Evolutionary conservation across 2,888 invertebrate genomes (phyloP).

Genomic region (Drosophila mulleri): DNA sequence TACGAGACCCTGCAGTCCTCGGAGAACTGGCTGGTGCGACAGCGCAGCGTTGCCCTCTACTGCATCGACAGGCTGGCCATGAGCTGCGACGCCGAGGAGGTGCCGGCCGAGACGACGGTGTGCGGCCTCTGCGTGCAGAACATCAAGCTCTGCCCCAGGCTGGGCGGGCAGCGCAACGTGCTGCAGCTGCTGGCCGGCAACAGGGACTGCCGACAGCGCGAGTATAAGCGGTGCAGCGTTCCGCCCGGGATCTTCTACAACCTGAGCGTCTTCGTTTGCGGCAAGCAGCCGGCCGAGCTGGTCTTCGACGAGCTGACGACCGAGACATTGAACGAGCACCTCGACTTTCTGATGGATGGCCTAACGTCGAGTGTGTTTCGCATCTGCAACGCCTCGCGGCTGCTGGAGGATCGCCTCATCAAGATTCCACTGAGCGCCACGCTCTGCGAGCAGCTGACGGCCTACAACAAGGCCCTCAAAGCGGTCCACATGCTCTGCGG

Average conservation of each 20-base stretch:
- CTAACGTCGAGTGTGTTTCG: constrained; percentile 20
- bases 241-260: constrained; percentile 2
- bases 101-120: not conserved
- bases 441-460: not conserved
- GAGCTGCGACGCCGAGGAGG: not conserved
- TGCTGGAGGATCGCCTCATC: constrained; percentile 5
- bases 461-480: constrained; percentile 11
- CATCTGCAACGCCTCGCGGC: constrained; percentile 26
- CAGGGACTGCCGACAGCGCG: not conserved
- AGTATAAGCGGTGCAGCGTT: not conserved
- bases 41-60: constrained; percentile 35
- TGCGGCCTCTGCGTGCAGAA: constrained; percentile 16
- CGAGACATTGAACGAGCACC: not conserved
- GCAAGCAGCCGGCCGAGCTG: not conserved
- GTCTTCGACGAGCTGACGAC: constrained; percentile 16
- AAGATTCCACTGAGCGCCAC: not conserved
- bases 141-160: not conserved
- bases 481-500: not conserved
- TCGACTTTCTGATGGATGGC: constrained; percentile 25
- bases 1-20: not conserved
- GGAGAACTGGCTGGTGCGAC: constrained; percentile 3
- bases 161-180: not conserved
- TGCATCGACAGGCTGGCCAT: constrained; percentile 32
- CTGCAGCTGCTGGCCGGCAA: not conserved
- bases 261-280: constrained; percentile 9